Base-by-base conservation (phyloP, 2,113 vertebrate species). In the Pyxicephalus adspersus region DNA sequence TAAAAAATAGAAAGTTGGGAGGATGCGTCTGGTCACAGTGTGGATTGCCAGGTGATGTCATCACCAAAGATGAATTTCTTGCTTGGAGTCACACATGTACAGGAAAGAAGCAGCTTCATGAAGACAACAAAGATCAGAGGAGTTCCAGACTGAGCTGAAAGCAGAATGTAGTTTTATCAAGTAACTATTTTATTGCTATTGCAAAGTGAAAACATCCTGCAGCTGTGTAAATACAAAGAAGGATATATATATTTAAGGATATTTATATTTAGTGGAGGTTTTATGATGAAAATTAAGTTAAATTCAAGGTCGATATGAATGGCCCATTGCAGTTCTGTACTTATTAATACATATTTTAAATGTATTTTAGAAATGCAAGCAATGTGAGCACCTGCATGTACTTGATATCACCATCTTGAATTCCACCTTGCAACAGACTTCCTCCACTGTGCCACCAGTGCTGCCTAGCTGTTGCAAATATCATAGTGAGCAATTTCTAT, bases 1-100 rank as follows among this genome's bases (percentile, higher is more conserved):
- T 38, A 55, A 74, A 74, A 74, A 61, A 76, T 64, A 76, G 74
- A 76, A 76, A 76, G 57, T 76, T 28, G 60, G 60, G 74, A 63
- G 58, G 74, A 76, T 76, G 38, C 74, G 38, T 76, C 74, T 76
- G 38, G 57, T 64, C 58, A 28, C 73, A 64, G 58, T 2, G 23
- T 64, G 38, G 74, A 64, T 76, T 76, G 60, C 60, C 38, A 28
- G 74, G 60, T 76, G 63, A 76, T 76, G 57, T 76, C 74, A 76
- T 76, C 74, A 7, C 23, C 28, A 38, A 17, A 63, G 74, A 38
- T 74, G 51, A 74, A 74, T 38, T 34, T 28, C 29, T 74, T 17
- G 54, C 34, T 74, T 38, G 71, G 71, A 72, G 57, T 74, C 71
- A 60, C 71, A 31, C 28, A 19, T 54, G 54, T n/a, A 74, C 26